phyloP scores from a whole-genome alignment of 2,888 invertebrate species.

The Sphaeridia pumilis region DNA sequence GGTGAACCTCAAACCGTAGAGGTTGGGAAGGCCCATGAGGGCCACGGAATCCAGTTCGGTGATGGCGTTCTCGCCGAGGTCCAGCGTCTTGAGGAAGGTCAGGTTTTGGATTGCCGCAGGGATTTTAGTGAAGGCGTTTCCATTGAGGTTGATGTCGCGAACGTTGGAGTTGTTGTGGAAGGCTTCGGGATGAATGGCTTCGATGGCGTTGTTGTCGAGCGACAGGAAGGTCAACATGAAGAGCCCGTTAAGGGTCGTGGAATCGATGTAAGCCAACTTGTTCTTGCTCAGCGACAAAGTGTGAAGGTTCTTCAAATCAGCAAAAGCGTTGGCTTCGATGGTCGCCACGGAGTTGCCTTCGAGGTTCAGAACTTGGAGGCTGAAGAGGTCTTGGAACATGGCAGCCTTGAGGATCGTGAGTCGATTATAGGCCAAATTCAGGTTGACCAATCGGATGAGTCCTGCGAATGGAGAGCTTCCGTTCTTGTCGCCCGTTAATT shows the following conservation, averaged over 20 bases:
- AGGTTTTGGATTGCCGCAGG: conserved; percentile 73
- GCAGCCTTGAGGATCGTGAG: conserved; percentile 67
- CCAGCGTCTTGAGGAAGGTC: conserved; percentile 71
- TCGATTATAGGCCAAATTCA: conserved; percentile 69
- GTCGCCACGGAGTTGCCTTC: conserved; percentile 71
- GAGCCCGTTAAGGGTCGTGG: conserved; percentile 73
- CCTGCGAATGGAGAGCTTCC: conserved; percentile 51
- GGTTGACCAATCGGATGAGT: conserved; percentile 70
- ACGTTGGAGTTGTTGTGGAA: conserved; percentile 56
- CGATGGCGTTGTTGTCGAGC: conserved; percentile 71
- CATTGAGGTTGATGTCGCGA: conserved; percentile 75
- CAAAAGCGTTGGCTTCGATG: conserved; percentile 74
- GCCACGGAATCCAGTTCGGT: conserved; percentile 64
- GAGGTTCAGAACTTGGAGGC: conserved; percentile 70
- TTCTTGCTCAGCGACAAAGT: conserved; percentile 79
- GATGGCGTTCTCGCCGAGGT: conserved; percentile 83
- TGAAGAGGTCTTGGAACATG: conserved; percentile 68
- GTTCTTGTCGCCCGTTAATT: neutral
- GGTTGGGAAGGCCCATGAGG: conserved; percentile 50
- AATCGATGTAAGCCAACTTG: conserved; percentile 70
- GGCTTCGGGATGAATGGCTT: conserved; percentile 73
- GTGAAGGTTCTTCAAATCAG: conserved; percentile 83
- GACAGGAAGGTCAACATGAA: conserved; percentile 74
- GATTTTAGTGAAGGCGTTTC: conserved; percentile 66
- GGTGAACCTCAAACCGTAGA: conserved; percentile 76